Conservation (phyloP, 1,140 invertebrate species). For the Venturia canescens region DNA sequence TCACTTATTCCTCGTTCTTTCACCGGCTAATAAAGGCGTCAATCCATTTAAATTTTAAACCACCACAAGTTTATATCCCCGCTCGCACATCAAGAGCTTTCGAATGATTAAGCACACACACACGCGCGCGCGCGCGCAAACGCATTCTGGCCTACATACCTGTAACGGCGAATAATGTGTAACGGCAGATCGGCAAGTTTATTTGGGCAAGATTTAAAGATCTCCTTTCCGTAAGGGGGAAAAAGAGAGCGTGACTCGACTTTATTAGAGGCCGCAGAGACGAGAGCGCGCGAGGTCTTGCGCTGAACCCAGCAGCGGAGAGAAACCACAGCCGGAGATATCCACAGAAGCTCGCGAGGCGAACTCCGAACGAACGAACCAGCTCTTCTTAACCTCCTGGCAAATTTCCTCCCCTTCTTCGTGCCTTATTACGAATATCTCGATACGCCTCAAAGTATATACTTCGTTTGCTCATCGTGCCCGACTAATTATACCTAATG, state of each 20-base stretch:
- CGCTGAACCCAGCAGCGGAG: not conserved
- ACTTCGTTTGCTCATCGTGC: not conserved
- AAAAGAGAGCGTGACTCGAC: constrained; percentile 64
- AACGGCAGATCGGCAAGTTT: constrained; percentile 51
- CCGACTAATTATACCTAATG: constrained; percentile 4
- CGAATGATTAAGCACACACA: no score
- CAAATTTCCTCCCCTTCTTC: constrained; percentile 23
- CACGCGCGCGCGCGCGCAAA: no score
- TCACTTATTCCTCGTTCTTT: not conserved
- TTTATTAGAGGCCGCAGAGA: constrained; percentile 62
- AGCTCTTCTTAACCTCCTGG: constrained; percentile 11
- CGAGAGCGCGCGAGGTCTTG: not conserved
- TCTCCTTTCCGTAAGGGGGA: constrained; percentile 52
- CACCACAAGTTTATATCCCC: no score
- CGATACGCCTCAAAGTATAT: constrained; percentile 7
- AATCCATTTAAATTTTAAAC: no score
- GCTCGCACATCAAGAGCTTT: no score
- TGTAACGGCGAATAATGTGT: not conserved
- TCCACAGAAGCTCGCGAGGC: not conserved
- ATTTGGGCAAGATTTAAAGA: constrained; percentile 68
- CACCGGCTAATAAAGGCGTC: not conserved
- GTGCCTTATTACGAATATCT: constrained; percentile 6
- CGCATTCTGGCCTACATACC: no score
- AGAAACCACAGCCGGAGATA: constrained; percentile 21
- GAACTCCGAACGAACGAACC: not conserved